Conservation (phyloP, 2,888 invertebrate species). For the Calliphora vomitoria region DNA sequence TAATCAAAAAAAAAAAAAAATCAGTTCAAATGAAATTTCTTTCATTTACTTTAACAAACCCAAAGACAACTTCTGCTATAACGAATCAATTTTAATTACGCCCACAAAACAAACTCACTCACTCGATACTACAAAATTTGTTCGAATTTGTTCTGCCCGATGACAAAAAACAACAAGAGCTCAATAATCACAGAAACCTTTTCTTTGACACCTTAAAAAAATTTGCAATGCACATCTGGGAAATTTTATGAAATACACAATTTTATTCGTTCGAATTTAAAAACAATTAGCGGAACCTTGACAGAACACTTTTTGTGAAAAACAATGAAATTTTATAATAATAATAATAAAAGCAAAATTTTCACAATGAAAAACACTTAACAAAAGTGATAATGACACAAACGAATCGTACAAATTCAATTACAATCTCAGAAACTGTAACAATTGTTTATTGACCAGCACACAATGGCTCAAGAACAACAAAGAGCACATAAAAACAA, state of each 20-base stretch:
- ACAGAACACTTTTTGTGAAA: background rate
- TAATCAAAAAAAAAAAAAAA: constrained; percentile 6
- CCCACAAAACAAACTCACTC: constrained; percentile 67
- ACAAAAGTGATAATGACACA: constrained; percentile 66
- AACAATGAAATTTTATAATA: constrained; percentile 27
- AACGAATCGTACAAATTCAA: constrained; percentile 46
- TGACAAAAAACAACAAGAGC: constrained; percentile 8
- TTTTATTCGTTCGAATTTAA: constrained; percentile 67
- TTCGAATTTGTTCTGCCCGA: constrained; percentile 44
- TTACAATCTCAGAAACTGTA: background rate
- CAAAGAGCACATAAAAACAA: constrained; percentile 40
- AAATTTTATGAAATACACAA: constrained; percentile 12
- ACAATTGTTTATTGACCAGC: constrained; percentile 47
- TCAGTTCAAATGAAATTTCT: background rate
- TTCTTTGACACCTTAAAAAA: constrained; percentile 28
- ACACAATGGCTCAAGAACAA: constrained; percentile 29
- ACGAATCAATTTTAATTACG: constrained; percentile 72
- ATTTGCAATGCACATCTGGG: constrained; percentile 71
- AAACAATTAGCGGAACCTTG: constrained; percentile 70
- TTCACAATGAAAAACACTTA: constrained; percentile 66
- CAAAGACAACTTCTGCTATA: constrained; percentile 27
- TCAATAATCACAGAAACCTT: constrained; percentile 48
- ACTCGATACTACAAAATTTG: background rate
- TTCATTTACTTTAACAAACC: background rate
- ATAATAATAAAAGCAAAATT: constrained; percentile 1